Percentiles rank a stretch among this genome's conserved stretches.
Evolutionary conservation across 2,797 vertebrate species (phyloP).

Genomic region (Xenentodon cancila): DNA sequence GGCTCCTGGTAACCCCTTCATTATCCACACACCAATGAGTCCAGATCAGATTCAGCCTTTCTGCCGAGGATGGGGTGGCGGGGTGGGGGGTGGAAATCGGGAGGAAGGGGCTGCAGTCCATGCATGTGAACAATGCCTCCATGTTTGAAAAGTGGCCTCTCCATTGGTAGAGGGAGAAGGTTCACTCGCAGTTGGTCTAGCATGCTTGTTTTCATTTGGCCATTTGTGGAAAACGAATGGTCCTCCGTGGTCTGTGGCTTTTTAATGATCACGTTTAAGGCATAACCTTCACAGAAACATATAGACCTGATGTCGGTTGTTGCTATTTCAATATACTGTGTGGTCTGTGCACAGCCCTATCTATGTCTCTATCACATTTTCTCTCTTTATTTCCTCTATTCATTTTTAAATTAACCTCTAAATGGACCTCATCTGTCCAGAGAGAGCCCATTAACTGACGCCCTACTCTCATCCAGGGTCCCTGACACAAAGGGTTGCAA

Average conservation of each 20-base stretch:
- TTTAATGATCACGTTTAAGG: slow-evolving; percentile 40
- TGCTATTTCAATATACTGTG: slow-evolving; percentile 17
- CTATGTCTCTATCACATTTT: slow-evolving; percentile 39
- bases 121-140: slow-evolving; percentile 85
- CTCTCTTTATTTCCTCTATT: slow-evolving; percentile 62
- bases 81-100: slow-evolving; percentile 76
- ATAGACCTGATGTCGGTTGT: slow-evolving; percentile 20
- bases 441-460: slow-evolving; percentile 85
- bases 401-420: slow-evolving; percentile 88
- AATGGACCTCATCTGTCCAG: slow-evolving; percentile 89
- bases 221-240: slow-evolving; percentile 20
- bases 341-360: slow-evolving; percentile 11
- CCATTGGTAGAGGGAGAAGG: slow-evolving; percentile 60
- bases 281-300: slow-evolving; percentile 26
- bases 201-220: slow-evolving; percentile 47
- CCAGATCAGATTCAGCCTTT: slow-evolving; percentile 85
- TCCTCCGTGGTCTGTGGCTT: slow-evolving; percentile 5
- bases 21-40: slow-evolving; percentile 89
- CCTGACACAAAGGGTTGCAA: slow-evolving; percentile 58
- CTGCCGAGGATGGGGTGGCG: slow-evolving; percentile 57
- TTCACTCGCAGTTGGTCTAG: slow-evolving; percentile 53
- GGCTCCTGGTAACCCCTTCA: slow-evolving; percentile 88
- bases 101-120: slow-evolving; percentile 76
- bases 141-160: slow-evolving; percentile 78
- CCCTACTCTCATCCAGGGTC: slow-evolving; percentile 77